These are phyloP conservation scores for Petrosia ficiformis DNA, from an alignment of 37 sponge, comb jelly and placozoan species.

Conservation along the genomic window DNA sequence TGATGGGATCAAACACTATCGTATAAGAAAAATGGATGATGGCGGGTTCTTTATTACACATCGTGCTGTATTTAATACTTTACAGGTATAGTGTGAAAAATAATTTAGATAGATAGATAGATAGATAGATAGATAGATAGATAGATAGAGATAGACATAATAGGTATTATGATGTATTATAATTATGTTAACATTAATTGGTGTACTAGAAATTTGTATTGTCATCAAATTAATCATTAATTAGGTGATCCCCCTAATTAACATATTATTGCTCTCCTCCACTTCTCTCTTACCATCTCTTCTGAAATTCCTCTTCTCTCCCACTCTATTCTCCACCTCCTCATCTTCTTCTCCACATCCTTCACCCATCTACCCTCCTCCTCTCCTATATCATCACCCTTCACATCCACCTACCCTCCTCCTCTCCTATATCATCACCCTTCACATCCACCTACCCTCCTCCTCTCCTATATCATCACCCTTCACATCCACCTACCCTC, in stretches of 20 bases:
- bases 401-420: slow-evolving; percentile 10
- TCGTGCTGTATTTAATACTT: slow-evolving; percentile 42
- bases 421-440: neutral
- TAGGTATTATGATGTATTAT: too few species aligned
- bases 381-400: too few species aligned
- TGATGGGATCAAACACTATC: slow-evolving; percentile 86
- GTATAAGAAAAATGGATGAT: slow-evolving; percentile 70
- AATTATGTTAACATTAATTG: too few species aligned
- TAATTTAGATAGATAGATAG: neutral
- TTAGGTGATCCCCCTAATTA: neutral
- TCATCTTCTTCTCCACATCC: too few species aligned
- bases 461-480: neutral
- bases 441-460: slow-evolving; percentile 1
- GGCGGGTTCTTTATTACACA: slow-evolving; percentile 71
- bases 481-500: neutral
- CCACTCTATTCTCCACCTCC: too few species aligned
- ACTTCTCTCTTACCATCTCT: neutral
- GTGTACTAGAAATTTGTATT: too few species aligned
- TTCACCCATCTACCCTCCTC: too few species aligned
- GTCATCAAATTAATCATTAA: too few species aligned
- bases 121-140: too few species aligned
- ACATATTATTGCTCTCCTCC: neutral
- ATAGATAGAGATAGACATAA: too few species aligned
- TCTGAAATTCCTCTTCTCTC: too few species aligned
- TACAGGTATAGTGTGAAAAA: slow-evolving; percentile 24